A percentile compares a stretch with the other conserved stretches of the same genome.
Conservation (phyloP, 30 jellyfish, hydroid and myxozoan species). For the Aurelia aurita region DNA sequence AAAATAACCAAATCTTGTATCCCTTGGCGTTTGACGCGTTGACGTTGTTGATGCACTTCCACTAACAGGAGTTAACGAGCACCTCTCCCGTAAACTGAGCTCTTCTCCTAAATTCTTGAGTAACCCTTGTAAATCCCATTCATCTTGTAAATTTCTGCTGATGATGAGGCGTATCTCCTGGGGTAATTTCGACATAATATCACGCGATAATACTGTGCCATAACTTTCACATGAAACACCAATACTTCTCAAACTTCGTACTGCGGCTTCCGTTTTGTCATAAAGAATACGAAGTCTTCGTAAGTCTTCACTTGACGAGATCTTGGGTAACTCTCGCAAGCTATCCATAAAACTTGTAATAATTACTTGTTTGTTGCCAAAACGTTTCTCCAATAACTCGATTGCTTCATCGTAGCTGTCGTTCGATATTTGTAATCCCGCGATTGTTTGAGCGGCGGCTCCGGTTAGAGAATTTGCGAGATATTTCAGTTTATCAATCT, state of each 20-base stretch:
- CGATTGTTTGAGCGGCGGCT: constrained; percentile 10
- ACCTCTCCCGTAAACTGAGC: too few relatives aligned
- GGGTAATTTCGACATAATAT: background rate
- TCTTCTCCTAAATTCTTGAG: background rate
- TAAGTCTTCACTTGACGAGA: background rate
- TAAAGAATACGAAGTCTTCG: background rate
- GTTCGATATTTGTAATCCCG: constrained; percentile 13
- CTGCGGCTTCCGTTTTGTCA: background rate
- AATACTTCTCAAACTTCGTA: background rate
- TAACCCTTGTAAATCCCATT: constrained; percentile 5
- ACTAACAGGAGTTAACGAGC: background rate
- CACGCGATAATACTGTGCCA: background rate
- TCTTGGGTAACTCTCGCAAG: background rate
- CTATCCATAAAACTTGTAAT: background rate
- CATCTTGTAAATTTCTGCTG: background rate
- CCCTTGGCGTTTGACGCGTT: too few relatives aligned
- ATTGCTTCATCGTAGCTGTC: constrained; percentile 47
- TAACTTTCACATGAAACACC: background rate
- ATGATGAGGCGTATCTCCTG: background rate
- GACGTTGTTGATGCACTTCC: background rate
- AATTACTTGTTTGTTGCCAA: constrained; percentile 39
- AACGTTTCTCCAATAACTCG: constrained; percentile 25
- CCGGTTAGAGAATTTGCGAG: constrained; percentile 5
- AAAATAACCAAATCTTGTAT: too few relatives aligned
- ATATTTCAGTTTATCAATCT: background rate